These are phyloP conservation scores for Panulirus ornatus DNA, from an alignment of 1,140 invertebrate species.

Conservation along the genomic window DNA sequence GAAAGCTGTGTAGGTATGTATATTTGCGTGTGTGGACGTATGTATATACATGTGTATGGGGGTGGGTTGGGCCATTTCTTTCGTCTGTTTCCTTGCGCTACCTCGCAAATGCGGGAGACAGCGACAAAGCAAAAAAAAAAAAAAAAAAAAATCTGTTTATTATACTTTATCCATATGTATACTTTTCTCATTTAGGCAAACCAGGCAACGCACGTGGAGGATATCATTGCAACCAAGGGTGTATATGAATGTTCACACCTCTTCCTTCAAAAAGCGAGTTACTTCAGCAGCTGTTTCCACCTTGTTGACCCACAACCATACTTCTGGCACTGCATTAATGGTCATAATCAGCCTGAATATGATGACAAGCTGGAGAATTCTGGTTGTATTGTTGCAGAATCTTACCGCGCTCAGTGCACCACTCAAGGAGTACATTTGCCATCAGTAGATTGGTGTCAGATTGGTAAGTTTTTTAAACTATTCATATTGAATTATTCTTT, in stretches of 20 bases:
- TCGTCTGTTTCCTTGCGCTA: no score
- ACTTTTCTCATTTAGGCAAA: constrained; percentile 32
- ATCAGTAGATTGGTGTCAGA: neutral
- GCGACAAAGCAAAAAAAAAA: no score
- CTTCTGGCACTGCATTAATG: constrained; percentile 48
- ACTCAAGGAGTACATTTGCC: constrained; percentile 13
- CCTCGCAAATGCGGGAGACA: no score
- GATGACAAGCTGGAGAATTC: neutral
- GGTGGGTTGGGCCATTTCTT: no score
- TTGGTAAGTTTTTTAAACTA: neutral
- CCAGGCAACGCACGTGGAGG: constrained; percentile 16
- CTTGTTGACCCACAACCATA: constrained; percentile 38
- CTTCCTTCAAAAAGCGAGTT: constrained; percentile 35
- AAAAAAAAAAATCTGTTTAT: neutral
- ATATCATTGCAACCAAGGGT: neutral
- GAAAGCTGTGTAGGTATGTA: no score
- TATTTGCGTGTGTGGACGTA: no score
- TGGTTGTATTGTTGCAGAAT: neutral
- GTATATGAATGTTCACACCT: constrained; percentile 26
- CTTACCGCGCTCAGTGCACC: constrained; percentile 34
- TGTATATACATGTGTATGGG: no score
- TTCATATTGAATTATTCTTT: no score
- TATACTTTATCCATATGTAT: neutral
- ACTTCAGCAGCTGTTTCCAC: constrained; percentile 34
- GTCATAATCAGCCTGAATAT: neutral